Evolutionary conservation across 2,888 invertebrate genomes (phyloP), one percentile per base, ranked within the genome.

Genomic region (Tinea pellionella): DNA sequence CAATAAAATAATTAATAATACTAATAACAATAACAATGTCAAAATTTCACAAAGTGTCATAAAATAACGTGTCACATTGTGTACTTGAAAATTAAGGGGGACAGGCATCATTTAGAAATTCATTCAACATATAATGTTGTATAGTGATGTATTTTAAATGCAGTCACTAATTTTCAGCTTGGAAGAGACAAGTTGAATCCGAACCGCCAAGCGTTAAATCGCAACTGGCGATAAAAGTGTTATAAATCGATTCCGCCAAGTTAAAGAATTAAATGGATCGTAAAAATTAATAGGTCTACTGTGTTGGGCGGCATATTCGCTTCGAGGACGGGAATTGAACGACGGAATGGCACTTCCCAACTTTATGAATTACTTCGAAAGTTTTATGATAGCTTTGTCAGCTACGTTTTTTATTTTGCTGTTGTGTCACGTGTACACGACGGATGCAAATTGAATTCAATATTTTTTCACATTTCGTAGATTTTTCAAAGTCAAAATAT

Each of bases 181-280:
- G 55, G 24, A 16, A 16, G 55, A 57, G 37, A 32, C 57, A 37
- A 8, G 57, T 16, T n/a, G 37, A 6, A 15, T 7, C n/a, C 16
- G 57, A 15, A 57, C 15, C 13, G 57, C 32, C 57, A 19, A 57
- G 67, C 72, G 73, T 77, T 79, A 77, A 83, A 81, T 78, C 74
- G 73, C 72, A 63, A 66, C 70, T 67, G 69, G 64, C 75, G 71
- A 76, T 81, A 78, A 61, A 61, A 61, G 51, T 77, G 79, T 77
- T 78, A 80, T 80, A 84, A 81, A 85, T 85, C 78, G 81, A 84
- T 82, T 81, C 80, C 75, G 73, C 75, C 80, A 81, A 77, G 80
- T 83, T 83, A 78, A 81, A 78, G 82, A 81, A 81, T 78, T 81
- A 81, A 85, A 85, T 85, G 82, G 80, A 66, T 77, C 79, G 81